Evolutionary conservation across 2,888 invertebrate species (phyloP).

Genomic region (Amphipyra tragopoginis): DNA sequence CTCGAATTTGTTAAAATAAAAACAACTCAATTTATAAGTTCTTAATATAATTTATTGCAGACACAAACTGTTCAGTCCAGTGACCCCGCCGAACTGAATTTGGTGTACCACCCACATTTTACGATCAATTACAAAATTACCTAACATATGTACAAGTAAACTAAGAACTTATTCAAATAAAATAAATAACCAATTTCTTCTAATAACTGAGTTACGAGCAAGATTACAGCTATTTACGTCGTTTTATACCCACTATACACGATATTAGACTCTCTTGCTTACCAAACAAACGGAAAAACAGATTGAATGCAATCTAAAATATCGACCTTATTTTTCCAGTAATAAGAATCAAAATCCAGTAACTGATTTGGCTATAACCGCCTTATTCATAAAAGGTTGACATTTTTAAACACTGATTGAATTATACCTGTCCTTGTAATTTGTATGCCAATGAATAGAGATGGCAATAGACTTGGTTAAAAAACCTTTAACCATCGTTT

Average conservation of each 20-base stretch:
- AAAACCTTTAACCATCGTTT: no score
- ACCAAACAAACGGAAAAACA: neutral
- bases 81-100: constrained; percentile 83
- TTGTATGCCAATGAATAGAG: no score
- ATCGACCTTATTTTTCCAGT: neutral
- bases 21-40: constrained; percentile 57
- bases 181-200: constrained; percentile 87
- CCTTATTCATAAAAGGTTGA: no score
- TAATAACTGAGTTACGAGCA: constrained; percentile 77
- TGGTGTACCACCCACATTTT: constrained; percentile 81
- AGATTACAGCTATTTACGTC: constrained; percentile 64
- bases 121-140: constrained; percentile 75
- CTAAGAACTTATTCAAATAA: constrained; percentile 67
- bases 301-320: neutral
- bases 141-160: constrained; percentile 80
- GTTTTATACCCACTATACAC: constrained; percentile 29
- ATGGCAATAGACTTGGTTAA: no score
- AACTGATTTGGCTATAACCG: neutral
- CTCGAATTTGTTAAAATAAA: constrained; percentile 39
- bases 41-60: constrained; percentile 88
- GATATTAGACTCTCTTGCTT: constrained; percentile 25
- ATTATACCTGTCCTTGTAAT: no score
- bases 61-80: constrained; percentile 86
- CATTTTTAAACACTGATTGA: no score
- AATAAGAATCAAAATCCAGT: constrained; percentile 14